Evolutionary conservation across 2,797 vertebrate species (phyloP), one percentile per base, ranked within the genome.

Genomic region (Cirrhinus molitorella): DNA sequence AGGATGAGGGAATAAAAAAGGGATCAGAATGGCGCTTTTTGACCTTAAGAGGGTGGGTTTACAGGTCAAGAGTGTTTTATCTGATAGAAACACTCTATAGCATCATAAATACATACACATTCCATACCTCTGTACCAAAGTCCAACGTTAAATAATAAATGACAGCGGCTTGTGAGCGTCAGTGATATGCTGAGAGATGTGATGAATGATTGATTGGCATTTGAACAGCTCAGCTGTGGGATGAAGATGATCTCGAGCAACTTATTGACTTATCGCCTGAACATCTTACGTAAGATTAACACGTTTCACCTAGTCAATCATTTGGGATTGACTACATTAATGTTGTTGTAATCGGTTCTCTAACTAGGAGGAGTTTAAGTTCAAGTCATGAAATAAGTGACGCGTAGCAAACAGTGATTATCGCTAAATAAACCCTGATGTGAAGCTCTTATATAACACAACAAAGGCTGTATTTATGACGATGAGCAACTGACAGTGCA

Each of bases 121-220:
- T 13, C 59, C 45, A 66, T 1, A n/a, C 25, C 8, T 1, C 9
- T 17, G 25, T 28, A 17, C 57, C 63, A 40, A 78, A 66, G 76
- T 78, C 76, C 43, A 11, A 4, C 0, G 23, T 9, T 28, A 17
- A 4, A 55, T 37, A 19, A 49, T 71, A 28, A 17, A 25, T n/a
- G 0, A 10, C 12, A 75, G 13, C 12, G 0, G 21, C 11, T 75
- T 13, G 14, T 5, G 21, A 40, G 53, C 1, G 34, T 37, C 0
- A 4, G 17, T 40, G 21, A 40, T 23, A 75, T 14, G 73, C n/a
- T 7, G 57, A 13, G 31, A 55, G 28, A 13, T 43, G 14, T 43
- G 8, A 63, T 28, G 10, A 67, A 79, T 79, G 45, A 79, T 79
- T 79, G 31, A 67, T 40, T 53, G 63, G 28, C 3, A 5, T 40